Conservation (phyloP, 1,140 invertebrate species). For the Parasteatoda tepidariorum region DNA sequence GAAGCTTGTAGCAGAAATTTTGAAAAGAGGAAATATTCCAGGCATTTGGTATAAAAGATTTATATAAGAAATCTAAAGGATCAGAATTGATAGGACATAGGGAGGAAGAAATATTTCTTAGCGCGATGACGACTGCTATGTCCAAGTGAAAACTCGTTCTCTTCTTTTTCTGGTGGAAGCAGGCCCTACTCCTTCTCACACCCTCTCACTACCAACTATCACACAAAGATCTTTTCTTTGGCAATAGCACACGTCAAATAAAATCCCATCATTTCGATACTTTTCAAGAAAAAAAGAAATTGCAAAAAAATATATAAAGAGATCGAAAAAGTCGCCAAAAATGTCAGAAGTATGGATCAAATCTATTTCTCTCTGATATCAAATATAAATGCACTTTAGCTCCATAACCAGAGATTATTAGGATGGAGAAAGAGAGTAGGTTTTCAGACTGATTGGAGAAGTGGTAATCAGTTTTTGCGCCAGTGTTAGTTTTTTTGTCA, state of each 20-base stretch:
- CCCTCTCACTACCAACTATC: constrained; percentile 13
- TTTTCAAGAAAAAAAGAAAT: constrained; percentile 9
- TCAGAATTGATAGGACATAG: constrained; percentile 28
- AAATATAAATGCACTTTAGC: constrained; percentile 36
- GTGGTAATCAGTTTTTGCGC: neutral
- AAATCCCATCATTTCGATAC: constrained; percentile 46
- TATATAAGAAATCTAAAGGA: constrained; percentile 1
- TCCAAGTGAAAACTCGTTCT: constrained; percentile 44
- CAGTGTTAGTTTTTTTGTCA: neutral
- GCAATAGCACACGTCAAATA: constrained; percentile 43
- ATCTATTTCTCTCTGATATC: constrained; percentile 45
- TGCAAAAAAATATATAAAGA: neutral
- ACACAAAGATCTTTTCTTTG: constrained; percentile 38
- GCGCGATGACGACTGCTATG: constrained; percentile 30
- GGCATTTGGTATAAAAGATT: constrained; percentile 1
- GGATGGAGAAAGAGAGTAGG: constrained; percentile 5
- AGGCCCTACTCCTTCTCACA: neutral
- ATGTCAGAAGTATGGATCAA: constrained; percentile 37
- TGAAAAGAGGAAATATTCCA: constrained; percentile 11
- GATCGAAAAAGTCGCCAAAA: constrained; percentile 15
- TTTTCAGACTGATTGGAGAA: neutral
- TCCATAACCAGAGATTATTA: constrained; percentile 24
- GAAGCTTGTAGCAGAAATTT: neutral
- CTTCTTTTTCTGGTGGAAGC: neutral
- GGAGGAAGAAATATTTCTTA: neutral